Base-by-base conservation (phyloP, 2,113 vertebrate genomes). In the Apodemus sylvaticus region DNA sequence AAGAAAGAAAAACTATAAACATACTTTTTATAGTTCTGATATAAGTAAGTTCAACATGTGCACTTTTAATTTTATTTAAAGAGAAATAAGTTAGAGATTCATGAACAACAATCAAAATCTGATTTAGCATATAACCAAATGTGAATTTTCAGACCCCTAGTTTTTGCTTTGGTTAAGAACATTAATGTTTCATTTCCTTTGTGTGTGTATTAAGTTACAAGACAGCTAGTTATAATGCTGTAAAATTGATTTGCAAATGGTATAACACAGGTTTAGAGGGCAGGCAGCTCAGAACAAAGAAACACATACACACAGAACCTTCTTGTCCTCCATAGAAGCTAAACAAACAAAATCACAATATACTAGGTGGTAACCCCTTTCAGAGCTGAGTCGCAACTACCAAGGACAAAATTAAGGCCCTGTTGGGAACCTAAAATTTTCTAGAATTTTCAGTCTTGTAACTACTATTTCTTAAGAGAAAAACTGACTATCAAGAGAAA, bases 1-100 rank as follows among this genome's bases (percentile, higher is more conserved):
- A 31, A 45, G 17, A 64, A 58, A 70, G 24, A 60, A 85, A 76
- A 90, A 31, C 31, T 60, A 48, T 48, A 78, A 26, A 64, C 16
- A 53, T 1, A 76, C 10, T 85, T 76, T 91, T 82, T 64, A 7
- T 85, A 85, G 79, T 96, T 94, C 90, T 83, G 22, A 0, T 70
- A 90, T 93, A 85, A 90, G 51, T 6, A 93, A 26, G 26, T 9
- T 60, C 42, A 89, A 86, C 58, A 94, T 70, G 73, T 83, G 55
- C 29, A 92, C 36, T 48, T 93, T 88, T 45, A 92, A 71, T 86
- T 96, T 82, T 96, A 94, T 7, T 91, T 20, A 12, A 95, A 94
- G 29, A 76, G 42, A 91, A 71, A 82, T 29, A 81, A 87, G 93
- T 62, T 29, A 60, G 45, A 94, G 73, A 85, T 73, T 55, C 14